A percentile compares a stretch with the other conserved stretches of the same genome.
phyloP scores from a whole-genome alignment of 2,888 invertebrate genomes.

The Parnassius smintheus region DNA sequence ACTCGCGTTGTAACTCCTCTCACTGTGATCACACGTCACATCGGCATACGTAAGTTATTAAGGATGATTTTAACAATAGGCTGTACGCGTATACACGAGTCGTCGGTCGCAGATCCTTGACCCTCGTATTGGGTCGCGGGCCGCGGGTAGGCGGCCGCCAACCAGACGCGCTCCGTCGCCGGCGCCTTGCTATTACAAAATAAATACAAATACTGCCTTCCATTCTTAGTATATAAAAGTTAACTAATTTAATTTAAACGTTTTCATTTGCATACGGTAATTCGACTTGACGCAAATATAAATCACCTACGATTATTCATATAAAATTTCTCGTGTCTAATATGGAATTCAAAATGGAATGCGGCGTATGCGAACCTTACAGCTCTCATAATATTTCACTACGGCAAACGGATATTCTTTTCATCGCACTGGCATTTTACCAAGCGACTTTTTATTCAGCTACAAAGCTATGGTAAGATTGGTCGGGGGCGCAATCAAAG shows the following conservation, averaged over 20 bases:
- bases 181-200: slow-evolving; percentile 49
- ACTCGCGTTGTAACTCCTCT: slow-evolving; percentile 1
- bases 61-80: slow-evolving; percentile 23
- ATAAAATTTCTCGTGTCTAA: slow-evolving; percentile 12
- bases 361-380: slow-evolving; percentile 46
- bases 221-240: background rate
- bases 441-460: slow-evolving; percentile 72
- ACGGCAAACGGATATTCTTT: slow-evolving; percentile 62
- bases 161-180: slow-evolving; percentile 49
- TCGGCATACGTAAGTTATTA: slow-evolving; percentile 10
- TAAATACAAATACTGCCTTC: slow-evolving; percentile 6
- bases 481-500: slow-evolving; percentile 68
- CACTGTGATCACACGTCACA: background rate
- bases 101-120: slow-evolving; percentile 56
- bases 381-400: slow-evolving; percentile 59
- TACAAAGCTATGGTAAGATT: slow-evolving; percentile 57
- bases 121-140: slow-evolving; percentile 44
- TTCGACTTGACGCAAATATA: slow-evolving; percentile 4
- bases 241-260: slow-evolving; percentile 9
- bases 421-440: slow-evolving; percentile 71
- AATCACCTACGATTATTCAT: slow-evolving; percentile 6
- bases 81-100: slow-evolving; percentile 43
- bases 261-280: background rate
- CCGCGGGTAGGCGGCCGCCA: slow-evolving; percentile 36
- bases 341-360: slow-evolving; percentile 26